Percentiles rank a stretch among this genome's conserved stretches.
phyloP scores from a whole-genome alignment of 1,140 invertebrate genomes.

The Aphis craccivora region DNA sequence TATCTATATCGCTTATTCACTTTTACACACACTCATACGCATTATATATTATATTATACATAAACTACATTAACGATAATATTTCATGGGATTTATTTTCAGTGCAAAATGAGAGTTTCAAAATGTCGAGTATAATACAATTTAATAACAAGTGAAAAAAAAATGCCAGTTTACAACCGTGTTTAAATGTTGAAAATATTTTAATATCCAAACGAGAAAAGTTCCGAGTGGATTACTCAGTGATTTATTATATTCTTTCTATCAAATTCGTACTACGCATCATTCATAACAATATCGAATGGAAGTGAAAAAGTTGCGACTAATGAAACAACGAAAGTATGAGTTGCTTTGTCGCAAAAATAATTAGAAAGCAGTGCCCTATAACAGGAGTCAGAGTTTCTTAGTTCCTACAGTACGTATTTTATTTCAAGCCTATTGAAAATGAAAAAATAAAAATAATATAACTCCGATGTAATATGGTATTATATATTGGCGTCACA shows the following conservation, averaged over 20 bases:
- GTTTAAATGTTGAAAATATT: slow-evolving; percentile 1
- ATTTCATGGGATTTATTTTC: background rate
- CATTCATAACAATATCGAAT: background rate
- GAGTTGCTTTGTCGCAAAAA: background rate
- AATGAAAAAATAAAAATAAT: background rate
- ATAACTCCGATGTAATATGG: background rate
- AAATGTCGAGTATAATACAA: background rate
- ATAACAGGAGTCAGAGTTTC: background rate
- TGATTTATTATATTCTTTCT: slow-evolving; percentile 14
- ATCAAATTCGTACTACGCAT: background rate
- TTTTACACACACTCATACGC: background rate
- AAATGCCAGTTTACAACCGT: background rate
- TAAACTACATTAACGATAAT: background rate
- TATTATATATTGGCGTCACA: background rate
- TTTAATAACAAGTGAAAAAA: background rate
- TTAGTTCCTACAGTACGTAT: background rate
- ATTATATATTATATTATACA: background rate
- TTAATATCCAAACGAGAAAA: background rate
- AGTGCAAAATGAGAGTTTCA: background rate
- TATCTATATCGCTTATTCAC: background rate
- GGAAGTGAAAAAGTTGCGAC: background rate
- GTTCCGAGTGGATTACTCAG: background rate
- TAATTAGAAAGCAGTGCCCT: background rate
- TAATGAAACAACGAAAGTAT: background rate
- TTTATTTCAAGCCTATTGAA: background rate